Base-by-base conservation (phyloP, 1,140 invertebrate species). In the Tribolium castaneum region DNA sequence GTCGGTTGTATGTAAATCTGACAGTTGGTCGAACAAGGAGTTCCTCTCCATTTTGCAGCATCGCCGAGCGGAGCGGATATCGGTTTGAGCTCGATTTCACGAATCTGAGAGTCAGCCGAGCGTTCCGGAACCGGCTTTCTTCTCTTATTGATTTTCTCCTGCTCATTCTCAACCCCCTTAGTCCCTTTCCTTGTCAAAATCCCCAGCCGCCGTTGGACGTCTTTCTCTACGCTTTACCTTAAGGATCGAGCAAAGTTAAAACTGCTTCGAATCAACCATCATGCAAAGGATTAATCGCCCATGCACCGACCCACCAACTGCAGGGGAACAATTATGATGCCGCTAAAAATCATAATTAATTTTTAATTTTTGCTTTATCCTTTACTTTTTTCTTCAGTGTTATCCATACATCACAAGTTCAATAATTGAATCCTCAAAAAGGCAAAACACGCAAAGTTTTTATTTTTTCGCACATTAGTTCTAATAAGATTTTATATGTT, bases 41-140 rank as follows among this genome's bases (percentile, higher is more conserved):
- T 82, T 83, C 80, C 80, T 82, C 77, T 74, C 81, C 83, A 82
- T 85, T 85, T 85, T 85, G 82, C 84, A 81, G 84, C 80, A 80
- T 78, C 81, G 82, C 72, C 80, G 80, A 82, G 80, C 82, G 77
- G 71, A 81, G 82, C 85, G 84, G 85, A 85, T 85, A 86, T 86
- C 84, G 84, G 84, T 83, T 83, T 77, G 84, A 84, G 84, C 86
- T 86, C 85, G 83, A 85, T 86, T 85, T 86, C 86, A 85, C 85
- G 86, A 86, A 86, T 86, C 86, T 86, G 86, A 86, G 84, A 84
- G 79, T 83, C 85, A 86, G 84, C 86, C 84, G 85, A 86, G 82
- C 86, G 86, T 86, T 86, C 86, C 86, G 86, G 85, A 86, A 86
- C 85, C 85, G 84, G 81, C 84, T 85, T 86, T 86, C 85, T 85